Percentiles rank a stretch among this genome's conserved stretches.
Conservation (phyloP, 2,888 invertebrate genomes). For the Microctonus hyperodae region DNA sequence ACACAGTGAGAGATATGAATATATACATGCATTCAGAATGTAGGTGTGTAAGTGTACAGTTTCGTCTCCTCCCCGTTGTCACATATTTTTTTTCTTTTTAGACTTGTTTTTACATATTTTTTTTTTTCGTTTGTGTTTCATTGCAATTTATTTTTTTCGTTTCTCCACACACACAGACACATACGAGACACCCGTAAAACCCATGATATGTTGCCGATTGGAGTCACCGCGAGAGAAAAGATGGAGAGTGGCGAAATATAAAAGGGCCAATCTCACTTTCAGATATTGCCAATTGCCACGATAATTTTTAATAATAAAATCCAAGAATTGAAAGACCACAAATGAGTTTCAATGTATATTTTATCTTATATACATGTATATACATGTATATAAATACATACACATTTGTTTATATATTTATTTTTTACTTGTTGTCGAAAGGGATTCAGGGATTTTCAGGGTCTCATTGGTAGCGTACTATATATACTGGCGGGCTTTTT, state of each 20-base stretch:
- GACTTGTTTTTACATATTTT: not conserved
- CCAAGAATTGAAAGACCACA: not conserved
- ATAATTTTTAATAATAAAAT: constrained; percentile 21
- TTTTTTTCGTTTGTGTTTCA: constrained; percentile 4
- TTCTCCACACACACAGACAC: not conserved
- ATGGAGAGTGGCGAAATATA: constrained; percentile 9
- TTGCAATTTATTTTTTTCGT: not conserved
- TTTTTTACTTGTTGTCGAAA: not conserved
- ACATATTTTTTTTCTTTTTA: not conserved
- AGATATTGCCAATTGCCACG: constrained; percentile 20
- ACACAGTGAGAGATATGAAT: not conserved
- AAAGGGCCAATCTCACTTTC: constrained; percentile 10
- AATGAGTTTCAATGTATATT: not conserved
- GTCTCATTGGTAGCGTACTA: constrained; percentile 6
- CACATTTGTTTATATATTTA: not conserved
- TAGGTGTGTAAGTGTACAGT: too few relatives aligned
- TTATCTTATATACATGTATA: not conserved
- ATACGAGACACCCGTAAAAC: constrained; percentile 20
- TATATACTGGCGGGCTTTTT: constrained; percentile 37
- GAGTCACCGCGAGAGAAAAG: constrained; percentile 3
- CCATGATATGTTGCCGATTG: constrained; percentile 22
- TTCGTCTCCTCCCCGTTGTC: not conserved
- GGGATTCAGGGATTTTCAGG: constrained; percentile 15
- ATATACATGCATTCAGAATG: too few relatives aligned
- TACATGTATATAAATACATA: not conserved